A percentile compares a stretch with the other conserved stretches of the same genome.
phyloP scores from a whole-genome alignment of 2,797 vertebrate species.

The Liasis olivaceus region DNA sequence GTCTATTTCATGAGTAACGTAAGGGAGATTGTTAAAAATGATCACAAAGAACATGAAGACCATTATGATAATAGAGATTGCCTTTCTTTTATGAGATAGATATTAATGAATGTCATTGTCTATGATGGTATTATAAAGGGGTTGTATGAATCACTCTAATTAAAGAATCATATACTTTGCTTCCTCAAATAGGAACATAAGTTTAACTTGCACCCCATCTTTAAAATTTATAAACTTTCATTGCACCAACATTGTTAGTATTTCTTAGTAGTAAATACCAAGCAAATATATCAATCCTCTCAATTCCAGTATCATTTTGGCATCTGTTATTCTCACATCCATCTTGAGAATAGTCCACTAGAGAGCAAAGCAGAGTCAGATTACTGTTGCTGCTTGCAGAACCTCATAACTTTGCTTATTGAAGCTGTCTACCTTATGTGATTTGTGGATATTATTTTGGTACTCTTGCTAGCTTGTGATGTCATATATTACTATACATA shows the following conservation, averaged over 20 bases:
- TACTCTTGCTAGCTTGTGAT: neutral
- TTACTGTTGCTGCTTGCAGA: neutral
- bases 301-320: neutral
- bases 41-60: neutral
- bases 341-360: neutral
- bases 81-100: neutral
- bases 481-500: neutral
- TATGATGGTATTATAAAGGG: neutral
- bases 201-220: neutral
- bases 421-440: neutral
- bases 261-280: neutral
- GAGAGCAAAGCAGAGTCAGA: neutral
- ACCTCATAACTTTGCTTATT: neutral
- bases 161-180: neutral
- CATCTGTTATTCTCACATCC: neutral
- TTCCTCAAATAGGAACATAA: neutral
- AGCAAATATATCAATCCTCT: neutral
- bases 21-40: neutral
- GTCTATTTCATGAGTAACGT: neutral
- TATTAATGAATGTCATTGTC: neutral
- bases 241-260: neutral
- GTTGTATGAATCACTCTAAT: neutral
- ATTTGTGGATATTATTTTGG: neutral
- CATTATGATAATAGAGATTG: neutral
- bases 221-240: neutral